Evolutionary conservation across 2,113 vertebrate species (phyloP), one percentile per base, ranked within the genome.

Genomic region (Falco punctatus): DNA sequence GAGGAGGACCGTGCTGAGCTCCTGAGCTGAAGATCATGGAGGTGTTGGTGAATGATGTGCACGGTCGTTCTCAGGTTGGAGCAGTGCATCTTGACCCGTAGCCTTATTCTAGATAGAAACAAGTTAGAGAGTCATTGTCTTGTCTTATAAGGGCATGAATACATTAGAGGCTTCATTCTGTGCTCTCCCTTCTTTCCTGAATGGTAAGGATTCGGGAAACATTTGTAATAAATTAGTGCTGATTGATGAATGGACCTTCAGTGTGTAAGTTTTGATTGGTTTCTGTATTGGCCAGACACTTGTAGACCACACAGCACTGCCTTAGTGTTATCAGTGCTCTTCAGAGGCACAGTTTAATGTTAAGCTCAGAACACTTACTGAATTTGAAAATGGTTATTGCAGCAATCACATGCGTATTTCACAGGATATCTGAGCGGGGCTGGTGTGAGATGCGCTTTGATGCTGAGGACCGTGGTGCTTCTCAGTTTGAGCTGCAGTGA

Each of bases 21-120:
- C 22, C 27, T 33, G 48, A 27, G 7, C 23, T 15, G 4, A 12
- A 19, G 57, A 9, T 15, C 27, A 0, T 3, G 33, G 40, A 38
- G 49, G 13, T 15, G 33, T 5, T 2, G 10, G 27, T 10, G 32
- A 46, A 12, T 0, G 8, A 23, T 5, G 2, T 21, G 48, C 10
- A 2, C 21, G 1, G 28, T 57, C 49, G 4, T 23, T 51, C 20
- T 77, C 24, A 0, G 0, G 1, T 5, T 24, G 24, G n/a, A 27
- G 57, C 46, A 8, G 33, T 2, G 15, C 38, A 3, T 2, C 28
- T 48, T 54, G 32, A n/a, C 69, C 24, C 61, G 52, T 40, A 18
- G 65, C 11, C 1, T 17, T 3, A 6, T 14, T 35, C 24, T 55
- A 13, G 7, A 48, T 1, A 6, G 7, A 13, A 44, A 5, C 11